Evolutionary conservation across 2,888 invertebrate species (phyloP).

Genomic region (Rambutsinella grinnellia): DNA sequence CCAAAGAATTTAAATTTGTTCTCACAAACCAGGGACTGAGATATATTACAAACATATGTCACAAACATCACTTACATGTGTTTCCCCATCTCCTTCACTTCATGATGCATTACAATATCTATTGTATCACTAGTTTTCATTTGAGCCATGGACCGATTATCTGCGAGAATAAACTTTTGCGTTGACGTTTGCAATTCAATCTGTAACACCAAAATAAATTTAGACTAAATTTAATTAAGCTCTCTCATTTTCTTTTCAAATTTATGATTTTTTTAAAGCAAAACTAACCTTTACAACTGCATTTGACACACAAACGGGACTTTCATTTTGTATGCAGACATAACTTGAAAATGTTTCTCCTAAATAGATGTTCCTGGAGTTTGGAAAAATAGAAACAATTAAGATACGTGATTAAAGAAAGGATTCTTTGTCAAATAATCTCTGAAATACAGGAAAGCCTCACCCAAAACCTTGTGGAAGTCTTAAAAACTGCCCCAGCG

Average conservation of each 20-base stretch:
- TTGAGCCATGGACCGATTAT: slow-evolving; percentile 74
- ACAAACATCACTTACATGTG: slow-evolving; percentile 81
- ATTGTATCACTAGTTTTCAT: slow-evolving; percentile 85
- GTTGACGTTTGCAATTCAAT: slow-evolving; percentile 94
- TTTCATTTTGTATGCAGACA: slow-evolving; percentile 97
- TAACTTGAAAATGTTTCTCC: slow-evolving; percentile 99
- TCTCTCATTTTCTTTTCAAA: too few relatives aligned
- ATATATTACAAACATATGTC: not conserved
- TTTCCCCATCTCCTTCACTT: slow-evolving; percentile 98
- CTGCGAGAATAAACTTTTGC: slow-evolving; percentile 86
- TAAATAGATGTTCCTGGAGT: slow-evolving; percentile 87
- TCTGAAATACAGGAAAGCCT: slow-evolving; percentile 42
- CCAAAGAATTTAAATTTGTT: not conserved
- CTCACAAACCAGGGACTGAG: too few relatives aligned
- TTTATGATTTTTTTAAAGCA: too few relatives aligned
- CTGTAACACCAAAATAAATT: slow-evolving; percentile 71
- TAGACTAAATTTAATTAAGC: too few relatives aligned
- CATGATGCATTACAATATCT: slow-evolving; percentile 96
- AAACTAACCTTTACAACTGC: slow-evolving; percentile 88
- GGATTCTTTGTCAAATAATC: too few relatives aligned
- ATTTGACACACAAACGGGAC: slow-evolving; percentile 84
- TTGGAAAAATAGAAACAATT: not conserved
- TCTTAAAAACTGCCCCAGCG: slow-evolving; percentile 90
- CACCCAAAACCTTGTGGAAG: slow-evolving; percentile 96
- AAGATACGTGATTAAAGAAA: too few relatives aligned